Conservation (phyloP, 2,113 vertebrate species). For the Mustela nigripes region DNA sequence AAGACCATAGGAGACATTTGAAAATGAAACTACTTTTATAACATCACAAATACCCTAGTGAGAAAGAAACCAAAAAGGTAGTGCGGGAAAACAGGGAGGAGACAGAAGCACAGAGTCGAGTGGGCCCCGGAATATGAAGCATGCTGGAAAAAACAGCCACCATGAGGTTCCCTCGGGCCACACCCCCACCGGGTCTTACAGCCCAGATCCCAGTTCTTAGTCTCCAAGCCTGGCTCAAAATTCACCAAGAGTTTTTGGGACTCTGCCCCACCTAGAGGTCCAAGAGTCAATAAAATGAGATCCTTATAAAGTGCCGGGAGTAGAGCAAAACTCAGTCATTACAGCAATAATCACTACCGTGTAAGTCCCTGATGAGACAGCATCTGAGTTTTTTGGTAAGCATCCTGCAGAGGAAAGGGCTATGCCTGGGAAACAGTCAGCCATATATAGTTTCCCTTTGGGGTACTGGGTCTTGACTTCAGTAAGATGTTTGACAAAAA, state of each 20-base stretch:
- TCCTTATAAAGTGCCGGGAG: background rate
- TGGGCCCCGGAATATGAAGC: background rate
- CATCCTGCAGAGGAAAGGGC: background rate
- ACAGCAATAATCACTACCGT: background rate
- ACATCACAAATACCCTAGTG: background rate
- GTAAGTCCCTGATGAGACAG: background rate
- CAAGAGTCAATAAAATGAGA: background rate
- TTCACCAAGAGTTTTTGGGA: conserved; percentile 48
- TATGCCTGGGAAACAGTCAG: background rate
- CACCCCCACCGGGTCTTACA: background rate
- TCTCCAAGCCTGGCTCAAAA: background rate
- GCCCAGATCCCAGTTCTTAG: background rate
- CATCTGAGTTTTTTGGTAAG: background rate
- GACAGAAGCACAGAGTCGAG: background rate
- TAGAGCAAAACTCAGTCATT: background rate
- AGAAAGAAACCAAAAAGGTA: background rate
- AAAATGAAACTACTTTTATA: background rate
- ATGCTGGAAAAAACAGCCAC: background rate
- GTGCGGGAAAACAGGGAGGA: background rate
- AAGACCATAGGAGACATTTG: background rate
- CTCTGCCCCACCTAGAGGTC: conserved; percentile 75
- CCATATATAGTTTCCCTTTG: background rate
- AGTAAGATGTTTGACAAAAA: background rate
- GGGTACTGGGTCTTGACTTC: background rate
- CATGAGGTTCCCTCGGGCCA: background rate